phyloP scores from a whole-genome alignment of 2,888 invertebrate genomes.

The Eulithis testata region DNA sequence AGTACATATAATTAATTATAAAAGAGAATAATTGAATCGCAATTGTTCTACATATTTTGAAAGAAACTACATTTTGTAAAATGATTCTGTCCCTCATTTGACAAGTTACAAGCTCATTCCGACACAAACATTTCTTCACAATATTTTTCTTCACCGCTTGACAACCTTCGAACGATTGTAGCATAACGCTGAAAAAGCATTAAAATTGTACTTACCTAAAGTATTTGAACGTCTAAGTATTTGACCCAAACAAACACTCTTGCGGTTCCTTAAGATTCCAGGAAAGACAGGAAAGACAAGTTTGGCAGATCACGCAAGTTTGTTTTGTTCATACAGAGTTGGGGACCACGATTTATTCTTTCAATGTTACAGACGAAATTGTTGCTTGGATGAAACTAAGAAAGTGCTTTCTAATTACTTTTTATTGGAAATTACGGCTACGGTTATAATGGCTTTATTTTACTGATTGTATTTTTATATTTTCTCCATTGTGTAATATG shows the following conservation, averaged over 20 bases:
- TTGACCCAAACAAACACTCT: slow-evolving; percentile 25
- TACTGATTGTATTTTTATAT: too few relatives aligned
- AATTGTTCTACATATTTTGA: too few relatives aligned
- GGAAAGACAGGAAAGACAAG: slow-evolving; percentile 11
- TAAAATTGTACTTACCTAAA: background rate
- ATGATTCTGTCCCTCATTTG: too few relatives aligned
- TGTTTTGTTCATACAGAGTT: slow-evolving; percentile 24
- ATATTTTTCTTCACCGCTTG: too few relatives aligned
- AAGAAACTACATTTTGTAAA: too few relatives aligned
- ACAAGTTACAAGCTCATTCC: too few relatives aligned
- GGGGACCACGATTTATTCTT: slow-evolving; percentile 26
- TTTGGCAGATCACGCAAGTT: slow-evolving; percentile 31
- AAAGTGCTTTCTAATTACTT: slow-evolving; percentile 18
- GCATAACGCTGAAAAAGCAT: background rate
- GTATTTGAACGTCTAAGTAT: slow-evolving; percentile 23
- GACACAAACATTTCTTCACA: too few relatives aligned
- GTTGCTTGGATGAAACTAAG: slow-evolving; percentile 1
- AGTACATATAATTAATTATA: too few relatives aligned
- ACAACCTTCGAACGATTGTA: too few relatives aligned
- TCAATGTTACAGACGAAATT: slow-evolving; percentile 11
- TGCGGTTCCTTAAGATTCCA: slow-evolving; percentile 23
- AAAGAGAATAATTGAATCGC: too few relatives aligned
- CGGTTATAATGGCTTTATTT: too few relatives aligned
- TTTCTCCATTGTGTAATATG: too few relatives aligned
- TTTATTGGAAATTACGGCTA: background rate